Conservation (phyloP, 2,888 invertebrate genomes). For the Coelinius sp. region DNA sequence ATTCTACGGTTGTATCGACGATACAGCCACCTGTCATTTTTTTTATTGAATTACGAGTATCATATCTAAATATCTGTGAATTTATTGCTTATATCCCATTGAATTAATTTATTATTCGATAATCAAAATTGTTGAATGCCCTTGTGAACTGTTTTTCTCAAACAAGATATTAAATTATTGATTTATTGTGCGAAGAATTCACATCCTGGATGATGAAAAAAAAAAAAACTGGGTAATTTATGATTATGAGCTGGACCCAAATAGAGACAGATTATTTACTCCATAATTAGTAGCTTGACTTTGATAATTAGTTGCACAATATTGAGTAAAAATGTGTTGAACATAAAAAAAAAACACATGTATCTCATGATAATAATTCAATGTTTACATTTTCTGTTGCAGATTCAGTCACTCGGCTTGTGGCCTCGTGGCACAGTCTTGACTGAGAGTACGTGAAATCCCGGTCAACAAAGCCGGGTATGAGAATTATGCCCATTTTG, state of each 20-base stretch:
- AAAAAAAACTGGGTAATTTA: too few species aligned
- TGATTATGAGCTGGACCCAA: too few species aligned
- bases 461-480: slow-evolving; percentile 47
- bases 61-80: not conserved
- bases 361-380: not conserved
- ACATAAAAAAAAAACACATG: not conserved
- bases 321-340: not conserved
- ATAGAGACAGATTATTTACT: too few species aligned
- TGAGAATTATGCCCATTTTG: slow-evolving; percentile 64
- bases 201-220: not conserved
- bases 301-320: not conserved
- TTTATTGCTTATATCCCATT: not conserved
- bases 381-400: not conserved
- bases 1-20: too few species aligned
- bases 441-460: slow-evolving; percentile 56
- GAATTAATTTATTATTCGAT: not conserved
- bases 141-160: not conserved
- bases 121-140: not conserved
- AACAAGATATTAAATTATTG: not conserved
- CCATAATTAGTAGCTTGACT: too few species aligned
- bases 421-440: slow-evolving; percentile 29
- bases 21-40: too few species aligned
- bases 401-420: not conserved
- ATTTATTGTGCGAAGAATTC: not conserved
- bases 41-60: slow-evolving; percentile 1